Conservation (phyloP, 2,113 vertebrate species). For the Ictalurus punctatus region DNA sequence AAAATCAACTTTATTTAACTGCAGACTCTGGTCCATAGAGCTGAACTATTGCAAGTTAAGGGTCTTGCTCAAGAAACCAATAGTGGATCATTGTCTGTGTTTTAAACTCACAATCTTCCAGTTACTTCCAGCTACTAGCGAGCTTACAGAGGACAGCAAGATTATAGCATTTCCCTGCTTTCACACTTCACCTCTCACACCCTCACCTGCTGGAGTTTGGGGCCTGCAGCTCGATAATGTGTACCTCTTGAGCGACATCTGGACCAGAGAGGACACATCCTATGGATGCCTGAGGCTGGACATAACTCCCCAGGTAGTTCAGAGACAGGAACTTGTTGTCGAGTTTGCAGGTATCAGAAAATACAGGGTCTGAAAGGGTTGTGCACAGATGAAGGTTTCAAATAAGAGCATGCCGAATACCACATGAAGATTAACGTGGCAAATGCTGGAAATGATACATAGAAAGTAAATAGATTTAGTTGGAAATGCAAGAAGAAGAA, state of each 20-base stretch:
- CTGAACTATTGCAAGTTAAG: not conserved
- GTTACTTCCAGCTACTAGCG: not conserved
- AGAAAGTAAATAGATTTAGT: not conserved
- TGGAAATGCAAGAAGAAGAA: constrained; percentile 22
- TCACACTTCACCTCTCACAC: not conserved
- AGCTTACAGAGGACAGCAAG: not conserved
- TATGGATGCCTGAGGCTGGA: constrained; percentile 82
- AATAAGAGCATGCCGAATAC: not conserved
- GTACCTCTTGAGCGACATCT: constrained; percentile 79
- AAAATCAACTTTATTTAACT: not conserved
- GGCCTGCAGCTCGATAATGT: constrained; percentile 91
- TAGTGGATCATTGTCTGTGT: not conserved
- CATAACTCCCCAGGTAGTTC: constrained; percentile 93
- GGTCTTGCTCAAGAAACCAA: not conserved
- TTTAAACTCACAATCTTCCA: not conserved
- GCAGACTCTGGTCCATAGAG: not conserved
- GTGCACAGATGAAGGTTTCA: not conserved
- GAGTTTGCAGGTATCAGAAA: constrained; percentile 86
- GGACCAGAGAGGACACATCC: constrained; percentile 82
- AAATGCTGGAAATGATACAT: not conserved
- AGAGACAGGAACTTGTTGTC: constrained; percentile 92
- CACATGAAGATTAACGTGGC: not conserved
- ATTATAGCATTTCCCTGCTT: not conserved
- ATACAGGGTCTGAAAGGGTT: constrained; percentile 78
- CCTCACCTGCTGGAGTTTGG: constrained; percentile 93